These are phyloP conservation scores for Escarpia spicata DNA, from an alignment of 2,888 invertebrate species.

Conservation along the genomic window DNA sequence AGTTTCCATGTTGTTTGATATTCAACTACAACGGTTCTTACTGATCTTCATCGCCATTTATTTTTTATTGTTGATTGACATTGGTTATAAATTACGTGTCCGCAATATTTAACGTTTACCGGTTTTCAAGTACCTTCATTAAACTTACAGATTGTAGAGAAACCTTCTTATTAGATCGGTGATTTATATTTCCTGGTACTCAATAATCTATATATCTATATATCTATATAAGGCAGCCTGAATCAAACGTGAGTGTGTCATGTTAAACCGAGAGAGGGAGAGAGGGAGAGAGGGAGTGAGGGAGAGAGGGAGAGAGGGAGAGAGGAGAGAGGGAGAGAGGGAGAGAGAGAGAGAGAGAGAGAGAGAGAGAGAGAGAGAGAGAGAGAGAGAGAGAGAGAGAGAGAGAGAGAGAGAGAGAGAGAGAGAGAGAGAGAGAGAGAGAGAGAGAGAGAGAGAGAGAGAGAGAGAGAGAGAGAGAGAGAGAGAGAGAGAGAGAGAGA, in stretches of 20 bases:
- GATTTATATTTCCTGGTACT: not conserved
- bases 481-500: too few species aligned
- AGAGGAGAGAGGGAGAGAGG: too few species aligned
- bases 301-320: too few species aligned
- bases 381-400: too few species aligned
- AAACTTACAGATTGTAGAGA: not conserved
- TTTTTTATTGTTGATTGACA: not conserved
- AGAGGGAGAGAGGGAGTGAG: too few species aligned
- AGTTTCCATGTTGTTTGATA: not conserved
- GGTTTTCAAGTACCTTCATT: not conserved
- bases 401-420: too few species aligned
- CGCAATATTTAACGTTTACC: not conserved
- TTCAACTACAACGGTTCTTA: not conserved
- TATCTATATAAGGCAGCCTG: not conserved
- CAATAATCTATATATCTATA: not conserved
- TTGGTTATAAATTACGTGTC: not conserved
- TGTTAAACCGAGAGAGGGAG: not conserved
- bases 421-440: too few species aligned
- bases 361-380: too few species aligned
- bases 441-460: too few species aligned
- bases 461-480: too few species aligned
- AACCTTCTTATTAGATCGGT: not conserved
- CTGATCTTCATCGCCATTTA: not conserved
- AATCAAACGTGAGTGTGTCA: not conserved
- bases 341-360: too few species aligned